Evolutionary conservation across 1,140 invertebrate species (phyloP), one percentile per base, ranked within the genome.

Genomic region (Campoletis sonorensis): DNA sequence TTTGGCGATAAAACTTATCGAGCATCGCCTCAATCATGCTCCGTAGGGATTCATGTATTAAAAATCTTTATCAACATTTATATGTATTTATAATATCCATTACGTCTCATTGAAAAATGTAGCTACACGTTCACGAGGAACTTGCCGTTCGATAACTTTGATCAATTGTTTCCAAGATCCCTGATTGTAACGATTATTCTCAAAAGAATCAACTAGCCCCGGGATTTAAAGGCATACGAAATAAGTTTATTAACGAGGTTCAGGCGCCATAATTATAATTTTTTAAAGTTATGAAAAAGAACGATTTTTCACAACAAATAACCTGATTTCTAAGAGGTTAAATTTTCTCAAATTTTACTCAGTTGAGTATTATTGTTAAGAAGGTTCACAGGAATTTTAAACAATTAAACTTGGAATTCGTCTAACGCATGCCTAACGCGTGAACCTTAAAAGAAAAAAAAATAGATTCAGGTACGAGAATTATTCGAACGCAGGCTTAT

Each of bases 401-500:
- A n/a, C n/a, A n/a, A n/a, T n/a, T n/a, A n/a, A n/a, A n/a, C n/a
- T n/a, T n/a, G n/a, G n/a, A n/a, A n/a, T n/a, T n/a, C n/a, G n/a
- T n/a, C n/a, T n/a, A n/a, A n/a, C n/a, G n/a, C n/a, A n/a, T n/a
- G n/a, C n/a, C n/a, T n/a, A n/a, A n/a, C n/a, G n/a, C n/a, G n/a
- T n/a, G n/a, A n/a, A n/a, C n/a, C 7, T 11, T 5, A 45, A 45
- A 54, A 54, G n/a, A n/a, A 2, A 7, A 54, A 54, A 54, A 54
- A 54, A n/a, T 4, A n/a, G 51, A 18, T 77, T 30, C 15, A 61
- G 11, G 18, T 16, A 21, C 27, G 51, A 58, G 37, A n/a, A 71
- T 79, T 11, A 80, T 26, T 80, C 61, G 0, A 49, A 45, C 45
- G 10, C 79, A 86, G 85, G 85, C 79, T 54, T 87, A 87, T 67